These are phyloP conservation scores for Pseudachorutes palmiensis DNA, from an alignment of 1,140 invertebrate species.

Conservation along the genomic window DNA sequence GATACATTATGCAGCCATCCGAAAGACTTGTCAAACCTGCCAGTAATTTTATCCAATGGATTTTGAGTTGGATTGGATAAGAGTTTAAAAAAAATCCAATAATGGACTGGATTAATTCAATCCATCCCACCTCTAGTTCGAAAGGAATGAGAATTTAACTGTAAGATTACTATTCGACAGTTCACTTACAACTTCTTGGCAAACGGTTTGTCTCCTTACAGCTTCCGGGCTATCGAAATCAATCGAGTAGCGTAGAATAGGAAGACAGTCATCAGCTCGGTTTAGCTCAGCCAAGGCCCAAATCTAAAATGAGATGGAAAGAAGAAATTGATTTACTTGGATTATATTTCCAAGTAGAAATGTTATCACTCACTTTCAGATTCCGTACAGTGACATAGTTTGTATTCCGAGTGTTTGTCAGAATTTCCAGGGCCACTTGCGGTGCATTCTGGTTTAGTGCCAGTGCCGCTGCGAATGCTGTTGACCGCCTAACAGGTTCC, in stretches of 20 bases:
- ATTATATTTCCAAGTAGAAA: not conserved
- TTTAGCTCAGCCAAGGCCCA: slow-evolving; percentile 52
- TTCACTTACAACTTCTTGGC: slow-evolving; percentile 44
- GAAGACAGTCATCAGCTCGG: slow-evolving; percentile 55
- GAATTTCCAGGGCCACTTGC: slow-evolving; percentile 57
- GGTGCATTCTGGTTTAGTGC: slow-evolving; percentile 60
- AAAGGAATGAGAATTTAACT: no score
- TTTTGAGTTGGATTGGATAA: not conserved
- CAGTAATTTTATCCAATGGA: not conserved
- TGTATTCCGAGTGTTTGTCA: slow-evolving; percentile 46
- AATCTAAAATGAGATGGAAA: slow-evolving; percentile 44
- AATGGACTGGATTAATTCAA: no score
- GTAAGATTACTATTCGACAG: no score
- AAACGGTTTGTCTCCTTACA: slow-evolving; percentile 46
- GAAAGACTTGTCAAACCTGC: no score
- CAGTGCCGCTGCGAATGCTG: slow-evolving; percentile 53
- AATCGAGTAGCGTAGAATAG: slow-evolving; percentile 51
- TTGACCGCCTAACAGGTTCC: slow-evolving; percentile 51
- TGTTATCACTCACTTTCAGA: slow-evolving; percentile 50
- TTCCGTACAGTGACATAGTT: slow-evolving; percentile 60
- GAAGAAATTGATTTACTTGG: not conserved
- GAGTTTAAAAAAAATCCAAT: no score
- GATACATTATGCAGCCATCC: no score
- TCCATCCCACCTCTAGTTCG: no score
- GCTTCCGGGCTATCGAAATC: slow-evolving; percentile 48